phyloP scores from a whole-genome alignment of 2,888 invertebrate genomes.

The Chloroclystis v-ata region DNA sequence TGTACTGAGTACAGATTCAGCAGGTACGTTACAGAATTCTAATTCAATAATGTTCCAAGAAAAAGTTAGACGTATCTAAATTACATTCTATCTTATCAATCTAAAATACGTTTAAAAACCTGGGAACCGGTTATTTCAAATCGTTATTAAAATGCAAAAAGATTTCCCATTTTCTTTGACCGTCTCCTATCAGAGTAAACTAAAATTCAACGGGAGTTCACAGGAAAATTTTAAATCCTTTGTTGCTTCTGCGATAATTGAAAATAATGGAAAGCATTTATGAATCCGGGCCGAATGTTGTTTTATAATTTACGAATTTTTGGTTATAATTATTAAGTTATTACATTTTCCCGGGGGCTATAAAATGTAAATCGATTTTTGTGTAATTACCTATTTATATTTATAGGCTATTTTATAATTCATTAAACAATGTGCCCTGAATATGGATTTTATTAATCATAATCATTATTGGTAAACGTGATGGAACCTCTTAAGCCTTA shows the following conservation, averaged over 20 bases:
- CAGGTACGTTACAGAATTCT: no score
- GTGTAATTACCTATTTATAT: no score
- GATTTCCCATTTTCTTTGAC: conserved; percentile 30
- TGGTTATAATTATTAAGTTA: neutral
- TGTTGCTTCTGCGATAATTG: conserved; percentile 22
- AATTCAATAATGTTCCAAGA: no score
- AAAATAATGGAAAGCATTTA: conserved; percentile 18
- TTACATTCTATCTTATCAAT: no score
- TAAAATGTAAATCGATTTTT: no score
- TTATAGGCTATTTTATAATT: no score
- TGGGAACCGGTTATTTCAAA: conserved; percentile 24
- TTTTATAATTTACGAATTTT: conserved; percentile 6
- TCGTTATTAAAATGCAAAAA: conserved; percentile 31
- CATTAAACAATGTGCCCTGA: no score
- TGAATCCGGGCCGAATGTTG: conserved; percentile 4
- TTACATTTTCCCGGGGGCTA: neutral
- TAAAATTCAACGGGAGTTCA: conserved; percentile 21
- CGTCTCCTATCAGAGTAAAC: conserved; percentile 15
- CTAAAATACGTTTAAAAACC: conserved; percentile 24
- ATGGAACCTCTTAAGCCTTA: no score
- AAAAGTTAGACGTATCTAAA: no score
- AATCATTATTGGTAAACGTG: no score
- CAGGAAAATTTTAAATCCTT: conserved; percentile 12
- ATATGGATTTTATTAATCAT: no score
- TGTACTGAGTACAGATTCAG: no score